Conservation (phyloP, 2,113 vertebrate genomes). For the Scophthalmus maximus region DNA sequence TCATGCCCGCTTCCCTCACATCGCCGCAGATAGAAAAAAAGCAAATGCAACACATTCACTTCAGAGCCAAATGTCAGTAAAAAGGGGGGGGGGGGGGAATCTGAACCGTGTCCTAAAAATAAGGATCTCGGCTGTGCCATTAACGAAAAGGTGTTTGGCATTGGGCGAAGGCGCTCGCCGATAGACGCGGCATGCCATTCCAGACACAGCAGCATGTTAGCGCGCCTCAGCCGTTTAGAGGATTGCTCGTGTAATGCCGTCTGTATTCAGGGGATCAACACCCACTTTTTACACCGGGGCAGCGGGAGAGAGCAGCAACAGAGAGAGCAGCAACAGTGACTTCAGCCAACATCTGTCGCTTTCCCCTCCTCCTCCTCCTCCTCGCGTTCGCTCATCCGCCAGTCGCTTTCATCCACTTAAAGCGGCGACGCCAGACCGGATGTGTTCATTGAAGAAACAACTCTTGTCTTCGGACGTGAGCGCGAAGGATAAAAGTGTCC, state of each 20-base stretch:
- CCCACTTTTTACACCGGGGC: constrained; percentile 68
- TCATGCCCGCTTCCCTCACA: constrained; percentile 45
- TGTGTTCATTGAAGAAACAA: constrained; percentile 41
- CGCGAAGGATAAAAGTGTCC: constrained; percentile 25
- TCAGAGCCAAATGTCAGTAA: constrained; percentile 27
- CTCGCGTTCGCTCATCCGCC: constrained; percentile 42
- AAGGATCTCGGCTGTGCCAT: constrained; percentile 46
- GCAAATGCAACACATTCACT: constrained; percentile 49
- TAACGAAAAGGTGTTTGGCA: constrained; percentile 66
- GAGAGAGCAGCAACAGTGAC: constrained; percentile 50
- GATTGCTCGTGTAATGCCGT: constrained; percentile 77
- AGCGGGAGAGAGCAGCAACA: constrained; percentile 50
- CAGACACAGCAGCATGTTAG: constrained; percentile 73
- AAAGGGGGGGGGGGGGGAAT: no score
- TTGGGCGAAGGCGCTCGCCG: constrained; percentile 40
- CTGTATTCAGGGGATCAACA: constrained; percentile 81
- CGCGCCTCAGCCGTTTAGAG: constrained; percentile 70
- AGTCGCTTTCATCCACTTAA: constrained; percentile 61
- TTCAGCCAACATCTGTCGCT: constrained; percentile 66
- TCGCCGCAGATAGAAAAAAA: constrained; percentile 57
- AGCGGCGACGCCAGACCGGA: constrained; percentile 31
- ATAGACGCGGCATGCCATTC: constrained; percentile 55
- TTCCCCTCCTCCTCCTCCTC: constrained; percentile 44
- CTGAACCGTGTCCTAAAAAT: constrained; percentile 25
- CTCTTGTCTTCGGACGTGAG: constrained; percentile 6